Conservation (phyloP, 2,113 vertebrate species). For the Hemichromis elongatus region DNA sequence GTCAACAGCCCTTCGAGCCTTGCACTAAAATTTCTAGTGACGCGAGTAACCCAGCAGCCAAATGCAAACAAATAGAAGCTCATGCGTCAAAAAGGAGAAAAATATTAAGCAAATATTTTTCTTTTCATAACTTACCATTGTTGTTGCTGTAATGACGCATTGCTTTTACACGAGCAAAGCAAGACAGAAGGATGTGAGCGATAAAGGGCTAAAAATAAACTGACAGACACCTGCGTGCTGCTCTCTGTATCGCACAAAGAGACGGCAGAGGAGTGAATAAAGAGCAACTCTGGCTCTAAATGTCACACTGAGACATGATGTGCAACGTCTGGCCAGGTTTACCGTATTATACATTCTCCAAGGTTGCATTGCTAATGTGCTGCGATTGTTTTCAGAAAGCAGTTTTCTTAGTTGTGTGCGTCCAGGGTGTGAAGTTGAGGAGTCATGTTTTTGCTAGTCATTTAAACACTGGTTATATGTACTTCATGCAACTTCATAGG, state of each 20-base stretch:
- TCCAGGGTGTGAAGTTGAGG: neutral
- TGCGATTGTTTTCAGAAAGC: neutral
- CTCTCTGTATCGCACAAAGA: neutral
- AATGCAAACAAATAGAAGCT: neutral
- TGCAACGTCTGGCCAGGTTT: neutral
- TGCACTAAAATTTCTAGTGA: neutral
- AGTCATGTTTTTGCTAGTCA: neutral
- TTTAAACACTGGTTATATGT: neutral
- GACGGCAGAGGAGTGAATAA: neutral
- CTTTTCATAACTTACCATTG: neutral
- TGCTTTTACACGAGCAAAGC: neutral
- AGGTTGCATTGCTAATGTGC: neutral
- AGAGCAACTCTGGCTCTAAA: neutral
- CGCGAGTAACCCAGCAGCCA: neutral
- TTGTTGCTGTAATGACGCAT: neutral
- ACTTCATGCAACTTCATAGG: neutral
- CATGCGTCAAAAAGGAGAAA: neutral
- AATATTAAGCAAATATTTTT: neutral
- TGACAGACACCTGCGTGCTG: neutral
- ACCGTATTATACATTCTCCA: neutral
- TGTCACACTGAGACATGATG: neutral
- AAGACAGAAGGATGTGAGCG: fast-evolving
- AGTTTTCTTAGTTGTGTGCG: neutral
- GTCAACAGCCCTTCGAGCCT: neutral
- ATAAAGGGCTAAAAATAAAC: neutral